phyloP scores from a whole-genome alignment of 2,797 vertebrate species.

The Champsocephalus gunnari region DNA sequence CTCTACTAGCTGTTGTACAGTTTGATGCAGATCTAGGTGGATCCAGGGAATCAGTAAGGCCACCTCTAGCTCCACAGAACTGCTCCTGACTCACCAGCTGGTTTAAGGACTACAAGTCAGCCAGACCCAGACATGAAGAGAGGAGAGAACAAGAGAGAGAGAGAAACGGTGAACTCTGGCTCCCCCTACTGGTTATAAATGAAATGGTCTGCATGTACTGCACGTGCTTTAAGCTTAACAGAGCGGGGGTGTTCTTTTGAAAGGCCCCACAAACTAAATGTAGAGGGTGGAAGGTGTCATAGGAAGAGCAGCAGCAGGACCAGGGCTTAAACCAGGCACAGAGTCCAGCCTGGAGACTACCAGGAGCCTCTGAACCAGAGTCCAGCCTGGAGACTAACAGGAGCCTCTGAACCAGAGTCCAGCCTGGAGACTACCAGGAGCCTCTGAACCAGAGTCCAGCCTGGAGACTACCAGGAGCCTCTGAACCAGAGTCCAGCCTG shows the following conservation, averaged over 20 bases:
- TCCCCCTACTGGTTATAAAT: constrained; percentile 52
- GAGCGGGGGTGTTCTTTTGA: constrained; percentile 8
- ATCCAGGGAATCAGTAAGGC: constrained; percentile 48
- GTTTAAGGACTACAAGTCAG: constrained; percentile 29
- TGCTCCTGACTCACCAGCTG: constrained; percentile 26
- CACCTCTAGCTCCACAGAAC: constrained; percentile 26
- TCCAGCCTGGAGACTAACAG: constrained; percentile 38
- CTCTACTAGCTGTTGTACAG: constrained; percentile 7
- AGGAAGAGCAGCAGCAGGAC: constrained; percentile 47
- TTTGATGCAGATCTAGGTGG: constrained; percentile 22
- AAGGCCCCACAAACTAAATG: constrained; percentile 7
- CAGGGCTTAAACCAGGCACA: constrained; percentile 38
- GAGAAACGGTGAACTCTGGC: constrained; percentile 44
- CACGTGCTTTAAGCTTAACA: neutral
- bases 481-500: constrained; percentile 18
- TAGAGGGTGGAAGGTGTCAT: constrained; percentile 13
- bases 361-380: constrained; percentile 63
- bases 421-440: constrained; percentile 39
- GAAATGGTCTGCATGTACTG: neutral
- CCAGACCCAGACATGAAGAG: neutral
- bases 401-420: constrained; percentile 61
- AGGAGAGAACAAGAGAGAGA: neutral
- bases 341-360: constrained; percentile 18
- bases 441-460: constrained; percentile 50
- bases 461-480: constrained; percentile 46